Base-by-base conservation (phyloP, 2,888 invertebrate genomes). In the Andrena flavipes region DNA sequence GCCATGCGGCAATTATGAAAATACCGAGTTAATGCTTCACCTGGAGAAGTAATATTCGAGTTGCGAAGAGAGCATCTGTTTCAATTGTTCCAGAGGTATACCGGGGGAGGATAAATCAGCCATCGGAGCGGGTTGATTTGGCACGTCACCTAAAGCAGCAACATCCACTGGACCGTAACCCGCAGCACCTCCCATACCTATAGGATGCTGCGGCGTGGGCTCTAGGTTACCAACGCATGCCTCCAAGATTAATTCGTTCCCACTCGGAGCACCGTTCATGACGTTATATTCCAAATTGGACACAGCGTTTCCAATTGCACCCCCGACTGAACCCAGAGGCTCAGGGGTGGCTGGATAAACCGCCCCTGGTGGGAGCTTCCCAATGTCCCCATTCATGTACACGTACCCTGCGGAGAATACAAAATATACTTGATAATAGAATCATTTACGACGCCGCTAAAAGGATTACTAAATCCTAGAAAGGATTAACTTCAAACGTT, bases 21-120 rank as follows among this genome's bases (percentile, higher is more conserved):
- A 26, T 2, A 10, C 54, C 23, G 16, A 20, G 26, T 10, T 2
- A 56, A 26, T 0, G 35, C 23, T 69, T 23, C 20, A 97, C 97
- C 97, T 96, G 91, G 97, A 98, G 95, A 98, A 98, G 94, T 98
- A 98, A 94, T 97, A 98, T 94, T 98, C 98, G 91, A 98, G 95
- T 94, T 98, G 98, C 76, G 96, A 96, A 89, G 97, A 96, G 91
- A 98, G 95, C 96, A 97, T 95, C 91, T 96, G 96, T 94, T 97
- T 97, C 64, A 98, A 95, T 94, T 97, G 96, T 89, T 97, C 96
- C 92, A 97, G 94, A 85, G 97, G 95, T 91, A 96, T 95, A 84
- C 95, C 95, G 84, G 95, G 93, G 78, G 91, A 88, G 42, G 94
- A 89, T 81, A 94, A 93, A 82, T 95, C 94, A 84, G 93, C 92